Evolutionary conservation across 2,797 vertebrate genomes (phyloP), one percentile per base, ranked within the genome.

Genomic region (Hoplostethus mediterraneus): DNA sequence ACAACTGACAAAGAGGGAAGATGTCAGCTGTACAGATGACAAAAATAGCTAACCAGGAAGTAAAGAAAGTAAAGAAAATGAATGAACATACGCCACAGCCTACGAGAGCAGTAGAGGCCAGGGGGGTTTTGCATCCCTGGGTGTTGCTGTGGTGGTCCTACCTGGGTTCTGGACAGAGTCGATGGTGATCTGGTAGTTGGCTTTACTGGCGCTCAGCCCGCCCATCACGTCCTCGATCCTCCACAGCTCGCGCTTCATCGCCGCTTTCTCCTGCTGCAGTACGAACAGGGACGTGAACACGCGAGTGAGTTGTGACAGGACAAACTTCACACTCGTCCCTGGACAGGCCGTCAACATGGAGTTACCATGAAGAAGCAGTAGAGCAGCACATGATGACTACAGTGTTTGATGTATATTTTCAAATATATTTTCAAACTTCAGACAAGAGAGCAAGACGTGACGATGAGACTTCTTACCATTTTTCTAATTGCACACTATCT

Each of bases 151-250:
- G 12, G 38, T 36, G 14, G 33, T 49, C 88, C 91, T 74, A 98
- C 97, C 97, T 84, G 97, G 97, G 87, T 99, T 98, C 87, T 97
- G 97, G 73, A 98, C 95, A 0, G 97, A 98, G 58, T 97, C 94
- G 17, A 98, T 95, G 67, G 97, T 96, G 82, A 97, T 93, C 91
- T 93, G 96, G 87, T 97, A 98, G 90, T 97, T 97, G 73, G 95
- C 85, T 94, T 98, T 98, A 90, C 95, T 97, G 81, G 94, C 81
- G 81, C 97, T 97, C 83, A 99, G 94, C 70, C 97, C 98, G 12
- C 95, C 95, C 77, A 94, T 96, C 77, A 99, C 98, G 47, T 99
- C 98, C 90, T 99, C 97, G 59, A 99, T 98, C 90, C 97, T 96
- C 98, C 98, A 98, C 72, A 99, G 94, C 86, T 99, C 97, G 3